Evolutionary conservation across 1,140 invertebrate species (phyloP).

Genomic region (Heliconius hermathena): DNA sequence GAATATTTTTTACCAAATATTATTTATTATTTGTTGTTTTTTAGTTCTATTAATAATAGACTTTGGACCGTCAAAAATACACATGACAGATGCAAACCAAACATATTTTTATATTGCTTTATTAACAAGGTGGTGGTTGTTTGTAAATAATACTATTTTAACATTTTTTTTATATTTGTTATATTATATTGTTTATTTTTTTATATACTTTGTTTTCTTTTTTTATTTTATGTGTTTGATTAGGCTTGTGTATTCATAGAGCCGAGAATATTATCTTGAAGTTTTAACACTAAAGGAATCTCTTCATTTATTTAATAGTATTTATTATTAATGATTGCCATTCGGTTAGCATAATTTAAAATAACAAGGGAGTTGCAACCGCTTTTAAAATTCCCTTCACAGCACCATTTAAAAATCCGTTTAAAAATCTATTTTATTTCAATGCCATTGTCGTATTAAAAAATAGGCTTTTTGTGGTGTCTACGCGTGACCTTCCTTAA

Average conservation of each 20-base stretch:
- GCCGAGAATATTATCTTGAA: slow-evolving; percentile 42
- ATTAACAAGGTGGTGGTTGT: slow-evolving; percentile 73
- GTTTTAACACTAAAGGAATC: background rate
- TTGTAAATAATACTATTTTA: slow-evolving; percentile 56
- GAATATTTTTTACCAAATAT: background rate
- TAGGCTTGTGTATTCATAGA: slow-evolving; percentile 69
- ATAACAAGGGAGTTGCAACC: slow-evolving; percentile 22
- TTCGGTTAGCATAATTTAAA: background rate
- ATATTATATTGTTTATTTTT: slow-evolving; percentile 41
- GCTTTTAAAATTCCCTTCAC: slow-evolving; percentile 40
- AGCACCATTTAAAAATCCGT: slow-evolving; percentile 36
- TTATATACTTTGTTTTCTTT: slow-evolving; percentile 17
- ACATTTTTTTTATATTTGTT: slow-evolving; percentile 21
- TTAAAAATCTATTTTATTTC: slow-evolving; percentile 46
- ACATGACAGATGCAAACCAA: slow-evolving; percentile 61
- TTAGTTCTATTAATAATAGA: slow-evolving; percentile 17
- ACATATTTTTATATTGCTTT: slow-evolving; percentile 55
- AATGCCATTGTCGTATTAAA: slow-evolving; percentile 60
- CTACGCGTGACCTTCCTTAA: slow-evolving; percentile 53
- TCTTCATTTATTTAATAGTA: background rate
- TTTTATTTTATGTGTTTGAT: slow-evolving; percentile 32
- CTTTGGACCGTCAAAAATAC: slow-evolving; percentile 70
- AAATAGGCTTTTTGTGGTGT: slow-evolving; percentile 59
- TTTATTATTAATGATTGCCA: background rate
- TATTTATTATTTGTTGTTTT: background rate